These are phyloP conservation scores for Epinephelus lanceolatus DNA, from an alignment of 2,113 vertebrate genomes.

Conservation along the genomic window DNA sequence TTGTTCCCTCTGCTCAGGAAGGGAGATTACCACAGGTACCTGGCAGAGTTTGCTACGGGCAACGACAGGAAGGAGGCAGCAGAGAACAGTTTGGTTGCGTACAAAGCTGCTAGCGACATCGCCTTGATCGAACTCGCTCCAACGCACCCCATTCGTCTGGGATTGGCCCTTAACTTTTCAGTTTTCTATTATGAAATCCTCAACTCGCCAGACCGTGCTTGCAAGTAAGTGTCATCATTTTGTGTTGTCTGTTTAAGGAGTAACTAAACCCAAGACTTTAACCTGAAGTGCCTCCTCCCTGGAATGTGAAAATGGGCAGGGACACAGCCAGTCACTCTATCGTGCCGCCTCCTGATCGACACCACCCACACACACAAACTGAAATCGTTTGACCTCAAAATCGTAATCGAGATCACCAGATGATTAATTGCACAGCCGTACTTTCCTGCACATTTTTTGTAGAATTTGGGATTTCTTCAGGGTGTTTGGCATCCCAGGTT, in stretches of 20 bases:
- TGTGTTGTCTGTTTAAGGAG: background rate
- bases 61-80: constrained; percentile 99
- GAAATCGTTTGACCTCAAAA: no score
- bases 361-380: no score
- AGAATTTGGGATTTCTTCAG: background rate
- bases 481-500: background rate
- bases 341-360: no score
- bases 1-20: constrained; percentile 86
- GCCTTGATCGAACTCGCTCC: constrained; percentile 96
- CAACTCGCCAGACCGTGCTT: constrained; percentile 98
- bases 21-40: constrained; percentile 99
- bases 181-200: constrained; percentile 99
- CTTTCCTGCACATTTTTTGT: no score
- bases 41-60: constrained; percentile 97
- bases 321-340: no score
- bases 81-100: constrained; percentile 97
- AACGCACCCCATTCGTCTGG: constrained; percentile 96
- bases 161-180: constrained; percentile 97
- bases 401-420: no score
- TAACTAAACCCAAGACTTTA: no score
- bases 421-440: no score
- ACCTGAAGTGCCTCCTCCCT: no score
- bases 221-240: constrained; percentile 85
- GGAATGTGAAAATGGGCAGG: no score
- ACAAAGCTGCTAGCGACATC: constrained; percentile 97